phyloP scores from a whole-genome alignment of 2,113 vertebrate species.

The Bombycilla garrulus region DNA sequence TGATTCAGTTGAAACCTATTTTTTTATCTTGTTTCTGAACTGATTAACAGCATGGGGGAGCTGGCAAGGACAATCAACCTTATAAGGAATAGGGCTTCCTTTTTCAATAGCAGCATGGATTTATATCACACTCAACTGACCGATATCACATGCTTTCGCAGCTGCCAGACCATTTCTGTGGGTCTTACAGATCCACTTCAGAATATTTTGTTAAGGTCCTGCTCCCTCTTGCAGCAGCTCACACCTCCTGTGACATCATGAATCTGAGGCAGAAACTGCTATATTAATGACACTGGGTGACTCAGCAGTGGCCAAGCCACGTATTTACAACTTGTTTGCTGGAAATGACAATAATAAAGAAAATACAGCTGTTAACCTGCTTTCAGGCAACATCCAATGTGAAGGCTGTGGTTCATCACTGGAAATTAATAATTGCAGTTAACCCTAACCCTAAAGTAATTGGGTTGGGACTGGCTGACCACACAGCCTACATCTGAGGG shows the following conservation, averaged over 20 bases:
- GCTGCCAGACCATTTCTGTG: neutral
- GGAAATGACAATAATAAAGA: neutral
- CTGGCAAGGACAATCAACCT: neutral
- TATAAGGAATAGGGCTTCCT: neutral
- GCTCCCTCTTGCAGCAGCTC: neutral
- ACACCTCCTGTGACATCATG: neutral
- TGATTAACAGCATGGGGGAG: neutral
- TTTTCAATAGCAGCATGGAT: neutral
- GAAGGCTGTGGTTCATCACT: neutral
- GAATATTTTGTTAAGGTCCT: neutral
- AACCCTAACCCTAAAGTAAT: neutral
- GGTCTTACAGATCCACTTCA: neutral
- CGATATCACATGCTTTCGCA: neutral
- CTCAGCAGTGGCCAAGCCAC: neutral
- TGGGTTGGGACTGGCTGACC: fast-evolving
- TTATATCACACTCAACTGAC: neutral
- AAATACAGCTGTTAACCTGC: neutral
- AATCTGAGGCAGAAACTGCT: neutral
- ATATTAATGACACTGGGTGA: neutral
- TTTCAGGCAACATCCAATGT: neutral
- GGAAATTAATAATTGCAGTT: neutral
- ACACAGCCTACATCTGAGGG: fast-evolving
- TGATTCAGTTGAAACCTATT: neutral
- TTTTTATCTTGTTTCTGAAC: neutral
- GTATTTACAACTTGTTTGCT: neutral